Evolutionary conservation across 2,888 invertebrate species (phyloP).

Genomic region (Oscheius sp.): DNA sequence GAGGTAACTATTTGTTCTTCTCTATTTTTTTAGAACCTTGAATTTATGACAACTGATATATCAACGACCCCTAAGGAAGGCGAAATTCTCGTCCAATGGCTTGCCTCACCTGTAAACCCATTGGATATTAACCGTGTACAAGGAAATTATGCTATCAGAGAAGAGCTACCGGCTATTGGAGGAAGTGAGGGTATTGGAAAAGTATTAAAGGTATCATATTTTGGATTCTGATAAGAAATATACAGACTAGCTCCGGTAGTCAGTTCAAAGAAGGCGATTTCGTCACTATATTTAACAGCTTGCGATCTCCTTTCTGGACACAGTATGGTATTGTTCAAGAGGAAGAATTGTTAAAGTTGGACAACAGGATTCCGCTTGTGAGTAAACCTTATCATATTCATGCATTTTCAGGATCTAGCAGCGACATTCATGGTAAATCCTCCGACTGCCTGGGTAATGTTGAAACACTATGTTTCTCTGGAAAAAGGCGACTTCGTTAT

Average conservation of each 20-base stretch:
- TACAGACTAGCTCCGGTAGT: conserved; percentile 34
- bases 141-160: conserved; percentile 45
- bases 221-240: not conserved
- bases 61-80: conserved; percentile 31
- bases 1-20: conserved; percentile 7
- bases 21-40: conserved; percentile 36
- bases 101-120: conserved; percentile 66
- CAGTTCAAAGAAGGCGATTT: conserved; percentile 46
- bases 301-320: conserved; percentile 51
- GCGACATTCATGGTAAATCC: conserved; percentile 93
- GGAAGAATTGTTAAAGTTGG: conserved; percentile 64
- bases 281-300: conserved; percentile 44
- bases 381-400: not conserved
- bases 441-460: conserved; percentile 92
- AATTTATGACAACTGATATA: conserved; percentile 40
- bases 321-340: conserved; percentile 53
- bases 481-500: conserved; percentile 77
- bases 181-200: conserved; percentile 94
- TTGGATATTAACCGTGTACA: conserved; percentile 59
- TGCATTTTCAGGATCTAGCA: conserved; percentile 71
- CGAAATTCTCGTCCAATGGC: conserved; percentile 62
- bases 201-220: conserved; percentile 76
- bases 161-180: conserved; percentile 81
- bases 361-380: conserved; percentile 62
- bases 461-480: conserved; percentile 81